Base-by-base conservation (phyloP, 2,797 vertebrate genomes). In the Pseudomugil gertrudae region DNA sequence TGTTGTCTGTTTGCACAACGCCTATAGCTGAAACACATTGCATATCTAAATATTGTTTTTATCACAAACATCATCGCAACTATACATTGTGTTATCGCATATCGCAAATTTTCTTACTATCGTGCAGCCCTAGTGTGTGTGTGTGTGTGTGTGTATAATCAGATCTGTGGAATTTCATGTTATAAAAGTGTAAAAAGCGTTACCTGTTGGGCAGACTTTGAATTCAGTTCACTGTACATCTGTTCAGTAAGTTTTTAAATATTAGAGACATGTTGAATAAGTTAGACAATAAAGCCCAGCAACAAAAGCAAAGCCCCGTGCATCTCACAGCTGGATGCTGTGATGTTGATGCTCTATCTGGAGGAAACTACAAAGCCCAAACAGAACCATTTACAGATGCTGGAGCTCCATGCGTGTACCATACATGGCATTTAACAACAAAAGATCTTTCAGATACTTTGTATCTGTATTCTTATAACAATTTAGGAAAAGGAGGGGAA, bases 131-230 rank as follows among this genome's bases (percentile, higher is more conserved):
- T n/a, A n/a, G n/a, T n/a, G n/a, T n/a, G n/a, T n/a, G n/a, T n/a
- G n/a, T n/a, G n/a, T n/a, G n/a, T n/a, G n/a, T n/a, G n/a, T n/a
- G n/a, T n/a, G n/a, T 30, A 61, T 64, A 84, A 61, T 72, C 54
- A 36, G 27, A 15, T 11, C 45, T 19, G 52, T 33, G 52, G 23
- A 47, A 21, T 62, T 50, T n/a, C 30, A 70, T 83, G 77, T 43
- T 79, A 75, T 82, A 70, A 32, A 5, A 32, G 8, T 32, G 8
- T 32, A 73, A 70, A 81, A 64, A 50, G 14, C 23, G 13, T 9
- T 56, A 63, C 43, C 60, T 59, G 58, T 61, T 74, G 38, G 51
- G 36, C 51, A 57, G 64, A 65, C 66, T 74, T 64, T 57, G 57
- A 71, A 63, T 66, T 53, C 58, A 56, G 38, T 74, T 80, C 53